phyloP scores from a whole-genome alignment of 2,113 vertebrate species.

The Tachuris rubrigastra region DNA sequence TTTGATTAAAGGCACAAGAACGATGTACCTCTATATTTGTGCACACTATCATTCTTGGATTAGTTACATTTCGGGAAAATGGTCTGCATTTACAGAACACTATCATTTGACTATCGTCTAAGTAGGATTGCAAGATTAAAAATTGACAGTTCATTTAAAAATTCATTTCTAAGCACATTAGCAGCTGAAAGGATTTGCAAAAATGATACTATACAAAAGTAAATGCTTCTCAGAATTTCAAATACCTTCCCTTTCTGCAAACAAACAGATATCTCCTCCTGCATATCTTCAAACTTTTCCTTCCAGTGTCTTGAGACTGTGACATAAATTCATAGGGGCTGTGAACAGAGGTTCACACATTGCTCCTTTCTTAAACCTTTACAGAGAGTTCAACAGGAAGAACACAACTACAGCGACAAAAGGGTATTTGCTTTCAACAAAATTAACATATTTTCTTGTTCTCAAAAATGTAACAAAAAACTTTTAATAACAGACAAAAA shows the following conservation, averaged over 20 bases:
- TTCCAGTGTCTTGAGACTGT: neutral
- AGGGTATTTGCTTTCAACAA: neutral
- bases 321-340: neutral
- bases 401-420: neutral
- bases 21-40: neutral
- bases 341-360: neutral
- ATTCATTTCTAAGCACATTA: slow-evolving; percentile 26
- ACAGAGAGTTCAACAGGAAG: neutral
- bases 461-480: neutral
- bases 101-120: neutral
- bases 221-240: slow-evolving; percentile 27
- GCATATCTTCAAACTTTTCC: neutral
- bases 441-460: slow-evolving; percentile 6
- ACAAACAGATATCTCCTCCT: neutral
- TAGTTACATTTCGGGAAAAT: neutral
- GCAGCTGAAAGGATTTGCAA: slow-evolving; percentile 19
- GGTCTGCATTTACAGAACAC: neutral
- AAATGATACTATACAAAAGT: neutral
- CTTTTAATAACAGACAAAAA: neutral
- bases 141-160: slow-evolving; percentile 32
- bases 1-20: neutral
- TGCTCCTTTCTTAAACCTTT: neutral
- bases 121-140: slow-evolving; percentile 7
- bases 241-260: neutral
- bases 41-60: neutral